Evolutionary conservation across 37 sponge, comb jelly and placozoan genomes (phyloP), one percentile per base, ranked within the genome.

Genomic region (Dysidea cf. avara): DNA sequence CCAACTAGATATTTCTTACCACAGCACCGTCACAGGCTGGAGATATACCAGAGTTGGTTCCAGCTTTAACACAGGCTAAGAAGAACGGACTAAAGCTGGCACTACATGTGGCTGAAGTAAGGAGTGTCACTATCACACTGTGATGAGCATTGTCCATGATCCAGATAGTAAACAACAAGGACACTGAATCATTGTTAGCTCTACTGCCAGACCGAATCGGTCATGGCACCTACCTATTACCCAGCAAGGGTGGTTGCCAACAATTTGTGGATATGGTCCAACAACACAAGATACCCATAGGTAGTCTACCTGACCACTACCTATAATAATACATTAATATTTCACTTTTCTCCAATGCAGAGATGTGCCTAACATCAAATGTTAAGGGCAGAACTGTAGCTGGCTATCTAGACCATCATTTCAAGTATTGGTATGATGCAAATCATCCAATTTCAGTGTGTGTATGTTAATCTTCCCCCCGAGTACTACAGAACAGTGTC

Each of bases 301-400:
- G 90, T 89, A 70, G 1, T 56, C 13, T 13, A 56, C 11, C 29
- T 56, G 2, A 31, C 29, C 2, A 17, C 29, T 24, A 60, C 11
- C 24, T 25, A 3, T 33, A 2, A 7, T 21, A 1, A 17, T 24
- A 21, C 24, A 24, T 1, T 60, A 11, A 2, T 60, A 28, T 54
- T 25, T 54, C 5, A 25, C 56, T 54, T 2, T 54, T 25, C 24
- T 6, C 2, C n/a, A n/a, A n/a, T n/a, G n/a, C 58, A 91, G 93
- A 92, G 39, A 4, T 87, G 52, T 92, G 93, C 50, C 36, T 92
- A 17, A 92, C 85, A 0, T 92, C 93, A 0, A 92, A 92, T 39
- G 55, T 92, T 30, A 92, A 92, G 53, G 32, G 81, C n/a, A 51
- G 67, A 17, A 87, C 89, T 17, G 90, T 92, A 26, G 21, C 69